phyloP scores from a whole-genome alignment of 2,888 invertebrate genomes.

The Chymomyza caudatula region DNA sequence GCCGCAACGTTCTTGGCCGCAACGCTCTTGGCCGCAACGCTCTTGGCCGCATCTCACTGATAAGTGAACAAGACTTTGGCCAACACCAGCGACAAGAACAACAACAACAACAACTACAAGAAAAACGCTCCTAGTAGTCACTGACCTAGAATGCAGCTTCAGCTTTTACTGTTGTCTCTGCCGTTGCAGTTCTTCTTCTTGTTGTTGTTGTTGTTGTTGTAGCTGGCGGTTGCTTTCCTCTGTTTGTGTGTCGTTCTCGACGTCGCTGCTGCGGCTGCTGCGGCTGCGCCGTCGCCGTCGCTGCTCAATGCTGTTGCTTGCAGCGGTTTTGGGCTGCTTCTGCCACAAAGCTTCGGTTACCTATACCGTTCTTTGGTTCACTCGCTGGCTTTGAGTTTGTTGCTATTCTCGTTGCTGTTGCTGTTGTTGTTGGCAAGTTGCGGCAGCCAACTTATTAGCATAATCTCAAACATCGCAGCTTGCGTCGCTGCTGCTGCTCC shows the following conservation, averaged over 20 bases:
- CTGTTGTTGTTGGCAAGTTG: slow-evolving; percentile 42
- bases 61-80: slow-evolving; percentile 69
- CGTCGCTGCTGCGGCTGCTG: slow-evolving; percentile 37
- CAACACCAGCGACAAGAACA: slow-evolving; percentile 48
- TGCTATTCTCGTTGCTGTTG: slow-evolving; percentile 52
- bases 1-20: slow-evolving; percentile 2
- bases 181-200: slow-evolving; percentile 46
- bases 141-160: slow-evolving; percentile 68
- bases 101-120: slow-evolving; percentile 25
- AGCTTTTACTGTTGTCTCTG: slow-evolving; percentile 67
- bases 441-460: slow-evolving; percentile 63
- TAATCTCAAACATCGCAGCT: slow-evolving; percentile 52
- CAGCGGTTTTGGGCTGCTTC: slow-evolving; percentile 41
- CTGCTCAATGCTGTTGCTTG: slow-evolving; percentile 35
- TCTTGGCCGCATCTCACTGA: slow-evolving; percentile 35
- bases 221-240: too few relatives aligned
- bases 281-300: neutral
- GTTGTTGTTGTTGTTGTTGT: slow-evolving; percentile 16
- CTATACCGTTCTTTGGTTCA: neutral
- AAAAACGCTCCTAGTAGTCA: slow-evolving; percentile 52
- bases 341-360: slow-evolving; percentile 34
- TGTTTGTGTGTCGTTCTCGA: slow-evolving; percentile 47
- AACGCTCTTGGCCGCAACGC: slow-evolving; percentile 10
- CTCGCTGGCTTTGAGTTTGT: neutral
- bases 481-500: slow-evolving; percentile 10